Base-by-base conservation (phyloP, 2,888 invertebrate genomes). In the Melitaea athalia region DNA sequence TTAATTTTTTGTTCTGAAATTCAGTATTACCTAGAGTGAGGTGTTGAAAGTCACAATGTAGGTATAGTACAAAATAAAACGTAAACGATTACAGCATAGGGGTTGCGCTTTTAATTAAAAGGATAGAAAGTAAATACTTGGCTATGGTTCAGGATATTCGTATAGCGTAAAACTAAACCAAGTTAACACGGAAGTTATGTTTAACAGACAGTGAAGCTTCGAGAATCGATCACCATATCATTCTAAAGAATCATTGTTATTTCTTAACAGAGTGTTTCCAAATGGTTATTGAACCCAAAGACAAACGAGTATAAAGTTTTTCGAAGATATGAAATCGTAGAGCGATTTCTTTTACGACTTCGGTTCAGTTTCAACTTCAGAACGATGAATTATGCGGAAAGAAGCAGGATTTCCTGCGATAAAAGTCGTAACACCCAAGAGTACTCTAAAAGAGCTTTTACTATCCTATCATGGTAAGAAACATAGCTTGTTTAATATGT, bases 331-430 rank as follows among this genome's bases (percentile, higher is more conserved):
- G 90, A 89, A 91, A 92, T 92, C 91, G 91, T 91, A 91, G 91
- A 91, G 85, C 91, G 90, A 92, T 92, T 92, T 91, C 91, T 91
- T 92, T 92, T 92, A 92, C 91, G 91, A 91, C 89, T 77, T 74
- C 86, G 90, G 91, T 92, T 92, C 86, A 90, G 90, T 92, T 92
- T 91, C 91, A 91, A 92, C 92, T 92, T 91, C 90, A 89, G 87
- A 88, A 85, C 89, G 85, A 91, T 92, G 92, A 92, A 92, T 92
- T 91, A 92, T 92, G 91, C 91, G 91, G 90, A 90, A 85, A 89
- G 87, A 85, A 89, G 90, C 89, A 86, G 89, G 91, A 91, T 91
- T 91, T 91, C 86, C 88, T 85, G 83, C 85, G 90, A 91, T 91
- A 91, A 91, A 91, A 91, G 86, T 89, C 89, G 90, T 87, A 90